Evolutionary conservation across 2,888 invertebrate species (phyloP), one percentile per base, ranked within the genome.

Genomic region (Atrina japonica): DNA sequence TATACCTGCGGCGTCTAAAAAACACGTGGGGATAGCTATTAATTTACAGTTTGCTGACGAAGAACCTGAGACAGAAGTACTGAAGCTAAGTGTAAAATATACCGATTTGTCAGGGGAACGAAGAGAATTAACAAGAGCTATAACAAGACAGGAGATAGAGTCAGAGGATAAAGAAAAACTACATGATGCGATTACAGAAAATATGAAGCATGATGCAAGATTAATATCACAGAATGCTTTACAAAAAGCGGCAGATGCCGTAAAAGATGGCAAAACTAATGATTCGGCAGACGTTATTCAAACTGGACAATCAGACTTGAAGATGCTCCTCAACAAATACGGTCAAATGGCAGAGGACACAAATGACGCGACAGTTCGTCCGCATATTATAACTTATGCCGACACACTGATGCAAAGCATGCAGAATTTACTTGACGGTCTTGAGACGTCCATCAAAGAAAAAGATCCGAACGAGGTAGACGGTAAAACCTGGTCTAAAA

Each of bases 401-500:
- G 45, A 68, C 14, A 75, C 76, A 3, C 71, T 85, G 0, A 73
- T 73, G 21, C 74, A 74, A 9, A 85, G 82, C 47, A 66, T 85
- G 56, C 73, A 70, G 9, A 75, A 64, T n/a, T 70, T 85, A 43
- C 73, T 81, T 11, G 64, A 73, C 3, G 69, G 71, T 1, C 74
- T 85, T 3, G 73, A 81, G 29, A 40, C 61, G 14, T 49, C 69
- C 3, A 55, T 58, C 16, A 49, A 64, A 30, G 58, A 58, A 9
- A 47, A 60, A 1, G 53, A 65, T 16, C 40, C 18, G n/a, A 25
- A n/a, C 16, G 52, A 43, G 30, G 41, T 45, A 11, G 43, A 71
- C 3, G 76, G 80, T 0, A 73, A 77, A 40, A 67, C 77, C 18
- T 85, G 85, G 85, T 73, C 78, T 30, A 78, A 69, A 64, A 76